Base-by-base conservation (phyloP, 2,888 invertebrate genomes). In the Cordilura impudica region DNA sequence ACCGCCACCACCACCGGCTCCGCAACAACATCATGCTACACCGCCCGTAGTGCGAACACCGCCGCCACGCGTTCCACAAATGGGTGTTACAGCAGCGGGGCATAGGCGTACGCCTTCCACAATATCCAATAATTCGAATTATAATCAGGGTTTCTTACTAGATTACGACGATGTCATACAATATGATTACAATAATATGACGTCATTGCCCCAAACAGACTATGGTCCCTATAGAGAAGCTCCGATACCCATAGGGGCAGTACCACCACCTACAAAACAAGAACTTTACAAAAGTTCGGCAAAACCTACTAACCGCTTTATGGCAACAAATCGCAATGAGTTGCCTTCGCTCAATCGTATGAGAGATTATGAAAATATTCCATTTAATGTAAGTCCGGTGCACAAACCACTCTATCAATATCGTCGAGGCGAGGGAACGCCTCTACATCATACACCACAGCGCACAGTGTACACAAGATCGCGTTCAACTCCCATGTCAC, bases 71-170 rank as follows among this genome's bases (percentile, higher is more conserved):
- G 89, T 90, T 2, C 90, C 90, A 0, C 88, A 89, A 78, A 90
- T 90, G 90, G 90, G 90, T 12, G 85, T 90, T 0, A 87, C 84
- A 18, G 90, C 90, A 2, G 87, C 86, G 1, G 89, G 88, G 1
- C 97, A 96, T 88, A 92, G 94, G 83, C 92, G 96, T 71, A 95
- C 95, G 0, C 94, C 95, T 0, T 95, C 96, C 0, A 95, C 95
- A 85, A 93, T 95, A 4, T 93, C 93, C 0, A 90, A 91, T 0
- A 88, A 86, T 53, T 92, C 92, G 0, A 93, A 91, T 83, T 90
- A 93, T 23, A 94, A 93, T 88, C 93, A 93, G 49, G 92, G 91
- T 58, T 93, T 93, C 87, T 91, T 91, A 21, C 86, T 93, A 54
- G 93, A 93, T 82, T 93, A 93, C 75, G 94, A 94, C 81, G 91